phyloP scores from a whole-genome alignment of 2,888 invertebrate genomes.

The Drosophila vallismaia region DNA sequence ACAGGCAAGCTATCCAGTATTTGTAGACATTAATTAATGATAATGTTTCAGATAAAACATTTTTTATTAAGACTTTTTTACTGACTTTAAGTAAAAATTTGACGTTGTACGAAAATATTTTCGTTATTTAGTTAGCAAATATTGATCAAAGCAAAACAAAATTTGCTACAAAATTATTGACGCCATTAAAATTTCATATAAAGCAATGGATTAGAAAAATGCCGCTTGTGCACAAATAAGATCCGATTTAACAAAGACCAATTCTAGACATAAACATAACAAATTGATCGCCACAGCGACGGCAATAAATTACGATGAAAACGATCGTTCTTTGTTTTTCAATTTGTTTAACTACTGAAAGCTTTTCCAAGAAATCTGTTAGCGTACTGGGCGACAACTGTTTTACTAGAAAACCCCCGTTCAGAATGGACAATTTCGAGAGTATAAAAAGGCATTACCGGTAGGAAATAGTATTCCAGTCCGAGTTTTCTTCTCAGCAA shows the following conservation, averaged over 20 bases:
- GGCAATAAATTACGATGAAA: not conserved
- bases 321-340: not conserved
- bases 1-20: conserved; percentile 17
- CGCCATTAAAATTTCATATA: not conserved
- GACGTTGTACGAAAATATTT: not conserved
- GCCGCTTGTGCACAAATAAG: no score
- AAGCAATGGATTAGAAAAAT: no score
- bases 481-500: conserved; percentile 3
- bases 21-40: not conserved
- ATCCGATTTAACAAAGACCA: not conserved
- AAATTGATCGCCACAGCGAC: not conserved
- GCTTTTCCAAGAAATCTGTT: not conserved
- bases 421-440: not conserved
- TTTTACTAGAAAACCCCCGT: not conserved
- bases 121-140: not conserved
- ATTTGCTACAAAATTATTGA: not conserved
- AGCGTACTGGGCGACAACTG: conserved; percentile 6
- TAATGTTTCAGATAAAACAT: no score
- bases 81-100: not conserved
- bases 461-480: conserved; percentile 8
- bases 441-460: conserved; percentile 22
- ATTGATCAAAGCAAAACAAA: not conserved
- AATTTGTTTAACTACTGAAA: not conserved
- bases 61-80: no score
- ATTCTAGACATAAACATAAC: not conserved